Percentiles rank a stretch among this genome's conserved stretches.
These are phyloP conservation scores for Trichopria drosophilae DNA, from an alignment of 2,888 invertebrate genomes.

Conservation along the genomic window DNA sequence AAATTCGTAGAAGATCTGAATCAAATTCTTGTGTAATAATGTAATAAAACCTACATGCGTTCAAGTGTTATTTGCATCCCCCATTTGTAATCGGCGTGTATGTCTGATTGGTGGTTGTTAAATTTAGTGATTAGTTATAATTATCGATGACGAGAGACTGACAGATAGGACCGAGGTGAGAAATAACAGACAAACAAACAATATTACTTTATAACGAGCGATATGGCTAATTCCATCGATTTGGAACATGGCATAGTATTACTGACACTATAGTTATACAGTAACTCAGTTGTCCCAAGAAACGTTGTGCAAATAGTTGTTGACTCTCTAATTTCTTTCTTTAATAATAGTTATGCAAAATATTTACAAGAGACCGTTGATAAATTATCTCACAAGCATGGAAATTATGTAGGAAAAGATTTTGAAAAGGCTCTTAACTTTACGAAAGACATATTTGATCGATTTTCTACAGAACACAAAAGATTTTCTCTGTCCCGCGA, in stretches of 20 bases:
- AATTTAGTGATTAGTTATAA: no score
- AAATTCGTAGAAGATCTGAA: slow-evolving; percentile 8
- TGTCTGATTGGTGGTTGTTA: no score
- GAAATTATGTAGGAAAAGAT: neutral
- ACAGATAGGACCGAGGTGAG: no score
- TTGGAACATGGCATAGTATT: slow-evolving; percentile 12
- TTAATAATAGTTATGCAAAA: slow-evolving; percentile 8
- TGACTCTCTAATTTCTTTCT: slow-evolving; percentile 7
- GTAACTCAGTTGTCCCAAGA: slow-evolving; percentile 14
- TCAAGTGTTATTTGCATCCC: no score
- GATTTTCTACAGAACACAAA: slow-evolving; percentile 11
- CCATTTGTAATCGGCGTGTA: no score
- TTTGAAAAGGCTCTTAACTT: neutral
- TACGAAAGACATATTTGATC: neutral
- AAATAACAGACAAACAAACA: no score
- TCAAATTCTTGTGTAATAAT: neutral
- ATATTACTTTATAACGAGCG: no score
- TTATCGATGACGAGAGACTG: no score
- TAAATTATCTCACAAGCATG: slow-evolving; percentile 3
- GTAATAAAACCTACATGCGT: slow-evolving; percentile 3
- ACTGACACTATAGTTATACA: slow-evolving; percentile 19
- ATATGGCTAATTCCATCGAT: no score
- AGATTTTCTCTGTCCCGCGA: slow-evolving; percentile 3
- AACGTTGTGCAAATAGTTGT: slow-evolving; percentile 20
- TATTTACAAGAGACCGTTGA: slow-evolving; percentile 11